A percentile compares a stretch with the other conserved stretches of the same genome.
Evolutionary conservation across 2,888 invertebrate genomes (phyloP).

Genomic region (Melanostoma scalare): DNA sequence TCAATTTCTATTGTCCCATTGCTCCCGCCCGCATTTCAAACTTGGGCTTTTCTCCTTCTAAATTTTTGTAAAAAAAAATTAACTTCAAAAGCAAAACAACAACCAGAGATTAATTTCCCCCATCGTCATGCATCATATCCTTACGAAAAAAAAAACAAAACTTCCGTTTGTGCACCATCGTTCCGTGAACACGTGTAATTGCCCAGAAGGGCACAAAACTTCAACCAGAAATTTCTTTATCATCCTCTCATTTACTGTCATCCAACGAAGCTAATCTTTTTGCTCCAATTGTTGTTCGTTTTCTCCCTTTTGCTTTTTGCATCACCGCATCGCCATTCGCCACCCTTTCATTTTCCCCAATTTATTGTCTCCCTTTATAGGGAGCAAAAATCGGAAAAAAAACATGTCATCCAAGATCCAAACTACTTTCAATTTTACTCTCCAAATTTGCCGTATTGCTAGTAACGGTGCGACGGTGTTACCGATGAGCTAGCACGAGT

Average conservation of each 20-base stretch:
- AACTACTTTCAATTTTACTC: constrained; percentile 60
- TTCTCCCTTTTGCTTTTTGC: background rate
- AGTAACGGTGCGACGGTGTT: background rate
- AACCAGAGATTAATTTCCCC: constrained; percentile 25
- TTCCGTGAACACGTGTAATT: constrained; percentile 57
- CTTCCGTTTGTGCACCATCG: background rate
- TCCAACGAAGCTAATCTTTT: constrained; percentile 30
- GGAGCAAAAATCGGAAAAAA: background rate
- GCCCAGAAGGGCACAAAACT: constrained; percentile 48
- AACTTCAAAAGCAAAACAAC: background rate
- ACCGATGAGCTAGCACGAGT: constrained; percentile 41
- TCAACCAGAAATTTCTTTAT: constrained; percentile 39
- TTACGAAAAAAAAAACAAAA: constrained; percentile 10
- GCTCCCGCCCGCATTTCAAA: too few relatives aligned
- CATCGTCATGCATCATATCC: constrained; percentile 26
- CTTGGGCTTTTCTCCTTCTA: too few relatives aligned
- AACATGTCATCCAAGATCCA: constrained; percentile 29
- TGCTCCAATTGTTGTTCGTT: constrained; percentile 22
- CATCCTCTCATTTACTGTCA: constrained; percentile 36
- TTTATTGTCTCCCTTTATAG: constrained; percentile 11
- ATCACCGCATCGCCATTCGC: background rate
- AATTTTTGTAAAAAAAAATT: background rate
- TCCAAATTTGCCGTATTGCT: constrained; percentile 10
- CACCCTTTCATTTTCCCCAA: constrained; percentile 1
- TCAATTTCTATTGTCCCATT: background rate